phyloP scores from a whole-genome alignment of 1,140 invertebrate genomes.

The Drosophila jambulina region DNA sequence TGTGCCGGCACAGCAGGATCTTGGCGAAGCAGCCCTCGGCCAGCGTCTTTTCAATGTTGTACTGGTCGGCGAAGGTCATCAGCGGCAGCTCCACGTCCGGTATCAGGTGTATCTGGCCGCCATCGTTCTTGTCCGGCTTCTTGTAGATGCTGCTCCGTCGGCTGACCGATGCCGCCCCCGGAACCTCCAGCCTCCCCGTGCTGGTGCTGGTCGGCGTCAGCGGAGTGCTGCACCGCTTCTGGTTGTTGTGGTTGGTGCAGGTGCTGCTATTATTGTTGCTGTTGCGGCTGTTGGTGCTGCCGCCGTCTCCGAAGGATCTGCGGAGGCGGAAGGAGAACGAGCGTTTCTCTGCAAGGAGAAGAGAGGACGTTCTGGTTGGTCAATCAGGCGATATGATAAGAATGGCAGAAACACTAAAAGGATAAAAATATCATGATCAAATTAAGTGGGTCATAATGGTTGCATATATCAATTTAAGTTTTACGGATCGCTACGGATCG shows the following conservation, averaged over 20 bases:
- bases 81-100: conserved; percentile 87
- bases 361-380: not conserved
- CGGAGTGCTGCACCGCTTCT: conserved; percentile 75
- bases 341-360: conserved; percentile 73
- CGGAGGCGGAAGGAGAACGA: conserved; percentile 82
- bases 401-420: not conserved
- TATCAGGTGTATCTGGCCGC: conserved; percentile 86
- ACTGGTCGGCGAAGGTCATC: conserved; percentile 87
- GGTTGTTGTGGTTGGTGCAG: conserved; percentile 80
- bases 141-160: conserved; percentile 81
- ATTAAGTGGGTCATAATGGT: no score
- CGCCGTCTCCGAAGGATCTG: conserved; percentile 77
- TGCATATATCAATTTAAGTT: not conserved
- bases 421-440: not conserved
- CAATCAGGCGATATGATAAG: not conserved
- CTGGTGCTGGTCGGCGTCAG: conserved; percentile 78
- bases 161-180: conserved; percentile 66
- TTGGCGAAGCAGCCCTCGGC: conserved; percentile 91
- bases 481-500: no score
- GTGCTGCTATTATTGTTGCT: conserved; percentile 83
- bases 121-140: conserved; percentile 79
- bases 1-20: conserved; percentile 88
- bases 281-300: conserved; percentile 79
- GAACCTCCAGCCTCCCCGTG: conserved; percentile 72
- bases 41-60: conserved; percentile 88